phyloP scores from a whole-genome alignment of 2,888 invertebrate species.

The Anodontia alba region DNA sequence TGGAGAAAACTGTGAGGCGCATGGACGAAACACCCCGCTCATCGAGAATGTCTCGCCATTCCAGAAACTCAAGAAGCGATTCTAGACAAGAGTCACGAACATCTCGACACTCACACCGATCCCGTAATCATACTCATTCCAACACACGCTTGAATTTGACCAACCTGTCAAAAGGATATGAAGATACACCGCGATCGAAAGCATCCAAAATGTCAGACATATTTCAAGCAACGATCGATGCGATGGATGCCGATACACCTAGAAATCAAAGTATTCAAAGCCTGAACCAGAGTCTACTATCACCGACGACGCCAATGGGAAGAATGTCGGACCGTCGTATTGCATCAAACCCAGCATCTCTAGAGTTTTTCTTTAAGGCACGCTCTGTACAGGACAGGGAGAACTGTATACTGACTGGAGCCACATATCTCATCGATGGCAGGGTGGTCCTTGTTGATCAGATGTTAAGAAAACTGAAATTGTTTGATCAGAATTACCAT shows the following conservation, averaged over 20 bases:
- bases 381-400: conserved; percentile 61
- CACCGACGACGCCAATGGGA: conserved; percentile 57
- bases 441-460: conserved; percentile 62
- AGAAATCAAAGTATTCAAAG: neutral
- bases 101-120: conserved; percentile 34
- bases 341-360: conserved; percentile 51
- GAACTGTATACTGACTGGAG: conserved; percentile 65
- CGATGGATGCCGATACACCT: conserved; percentile 25
- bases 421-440: conserved; percentile 56
- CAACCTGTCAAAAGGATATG: conserved; percentile 9
- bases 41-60: conserved; percentile 53
- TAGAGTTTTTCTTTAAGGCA: conserved; percentile 66
- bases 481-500: conserved; percentile 65
- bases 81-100: conserved; percentile 34
- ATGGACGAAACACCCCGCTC: conserved; percentile 58
- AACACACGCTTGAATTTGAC: conserved; percentile 26
- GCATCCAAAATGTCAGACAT: conserved; percentile 50
- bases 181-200: conserved; percentile 51
- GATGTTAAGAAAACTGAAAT: conserved; percentile 63
- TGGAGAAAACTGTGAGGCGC: conserved; percentile 17
- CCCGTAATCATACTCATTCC: conserved; percentile 9
- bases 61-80: conserved; percentile 19
- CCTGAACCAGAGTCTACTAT: conserved; percentile 38
- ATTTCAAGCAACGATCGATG: conserved; percentile 38
- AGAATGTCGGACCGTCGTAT: conserved; percentile 42